phyloP scores from a whole-genome alignment of 2,113 vertebrate genomes.

The Eurystomus gularis region DNA sequence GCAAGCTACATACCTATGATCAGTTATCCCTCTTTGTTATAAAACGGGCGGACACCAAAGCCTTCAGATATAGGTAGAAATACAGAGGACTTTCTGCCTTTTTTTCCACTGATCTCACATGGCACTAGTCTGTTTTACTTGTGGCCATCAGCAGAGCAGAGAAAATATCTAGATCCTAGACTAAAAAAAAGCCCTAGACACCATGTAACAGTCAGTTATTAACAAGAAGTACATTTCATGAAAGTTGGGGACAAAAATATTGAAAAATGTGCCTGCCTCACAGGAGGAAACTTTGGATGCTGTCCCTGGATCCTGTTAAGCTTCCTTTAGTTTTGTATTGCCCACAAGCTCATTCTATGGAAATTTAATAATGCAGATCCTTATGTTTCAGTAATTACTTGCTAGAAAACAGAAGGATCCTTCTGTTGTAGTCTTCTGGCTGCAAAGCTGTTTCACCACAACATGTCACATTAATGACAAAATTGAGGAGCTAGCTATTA shows the following conservation, averaged over 20 bases:
- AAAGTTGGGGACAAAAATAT: background rate
- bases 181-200: background rate
- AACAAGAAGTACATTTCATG: background rate
- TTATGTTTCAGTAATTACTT: background rate
- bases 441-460: background rate
- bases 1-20: background rate
- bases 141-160: background rate
- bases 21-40: background rate
- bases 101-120: background rate
- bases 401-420: background rate
- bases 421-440: background rate
- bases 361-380: conserved; percentile 20
- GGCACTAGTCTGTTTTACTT: background rate
- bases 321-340: background rate
- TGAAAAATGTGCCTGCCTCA: background rate
- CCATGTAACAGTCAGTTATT: background rate
- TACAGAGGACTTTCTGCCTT: background rate
- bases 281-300: background rate
- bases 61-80: background rate
- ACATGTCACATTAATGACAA: background rate
- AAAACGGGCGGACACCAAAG: background rate
- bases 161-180: background rate
- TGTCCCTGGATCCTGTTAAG: background rate
- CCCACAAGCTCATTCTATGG: background rate
- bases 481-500: background rate